Evolutionary conservation across 92 coral and sea anemone genomes (phyloP).

Genomic region (Paragorgia papillata): DNA sequence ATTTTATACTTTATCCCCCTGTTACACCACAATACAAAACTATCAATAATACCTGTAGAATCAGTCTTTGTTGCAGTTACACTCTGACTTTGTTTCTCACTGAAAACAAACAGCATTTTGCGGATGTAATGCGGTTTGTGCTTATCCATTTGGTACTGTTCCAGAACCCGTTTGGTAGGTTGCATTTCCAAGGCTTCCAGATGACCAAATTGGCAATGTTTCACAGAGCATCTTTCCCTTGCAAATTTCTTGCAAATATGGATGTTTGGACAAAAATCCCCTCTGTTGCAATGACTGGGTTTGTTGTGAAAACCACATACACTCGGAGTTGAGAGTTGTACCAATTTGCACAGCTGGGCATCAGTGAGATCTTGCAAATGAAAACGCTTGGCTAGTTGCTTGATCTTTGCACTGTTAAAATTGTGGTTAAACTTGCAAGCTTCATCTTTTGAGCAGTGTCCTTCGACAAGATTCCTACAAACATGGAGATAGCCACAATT

Average conservation of each 20-base stretch:
- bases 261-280: constrained; percentile 39
- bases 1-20: no score
- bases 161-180: constrained; percentile 51
- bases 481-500: constrained; percentile 55
- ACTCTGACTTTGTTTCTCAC: neutral
- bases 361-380: constrained; percentile 46
- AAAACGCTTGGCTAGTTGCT: constrained; percentile 48
- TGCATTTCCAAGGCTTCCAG: constrained; percentile 49
- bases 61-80: neutral
- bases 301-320: constrained; percentile 38
- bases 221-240: constrained; percentile 50
- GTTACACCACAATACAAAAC: no score
- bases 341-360: constrained; percentile 61
- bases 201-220: constrained; percentile 58
- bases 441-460: constrained; percentile 26
- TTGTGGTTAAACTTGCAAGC: constrained; percentile 42
- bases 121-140: constrained; percentile 41
- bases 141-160: constrained; percentile 51
- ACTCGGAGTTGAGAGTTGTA: constrained; percentile 38
- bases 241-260: constrained; percentile 77
- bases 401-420: constrained; percentile 51
- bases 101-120: constrained; percentile 58
- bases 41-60: neutral
- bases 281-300: constrained; percentile 33
- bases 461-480: constrained; percentile 40